Conservation (phyloP, 2,797 vertebrate species). For the Octomys mimax region DNA sequence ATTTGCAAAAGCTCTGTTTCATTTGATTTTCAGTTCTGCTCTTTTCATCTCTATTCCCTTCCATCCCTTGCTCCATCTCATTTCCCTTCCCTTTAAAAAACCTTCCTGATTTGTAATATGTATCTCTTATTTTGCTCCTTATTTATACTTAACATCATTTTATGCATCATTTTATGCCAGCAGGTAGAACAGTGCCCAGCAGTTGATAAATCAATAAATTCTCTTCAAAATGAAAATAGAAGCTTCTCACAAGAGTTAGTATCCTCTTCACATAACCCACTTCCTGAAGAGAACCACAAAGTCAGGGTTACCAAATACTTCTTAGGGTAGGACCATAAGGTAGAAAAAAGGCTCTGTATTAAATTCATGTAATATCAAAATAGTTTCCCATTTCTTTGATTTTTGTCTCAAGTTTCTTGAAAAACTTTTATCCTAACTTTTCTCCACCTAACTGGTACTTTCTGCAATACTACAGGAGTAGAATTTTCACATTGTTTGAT, state of each 20-base stretch:
- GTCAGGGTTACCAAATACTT: not conserved
- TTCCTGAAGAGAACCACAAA: constrained; percentile 32
- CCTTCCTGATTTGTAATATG: not conserved
- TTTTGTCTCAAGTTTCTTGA: not conserved
- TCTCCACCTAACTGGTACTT: not conserved
- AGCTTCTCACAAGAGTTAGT: not conserved
- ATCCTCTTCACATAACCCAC: not conserved
- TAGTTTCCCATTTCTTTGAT: constrained; percentile 16
- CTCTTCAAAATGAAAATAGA: constrained; percentile 12
- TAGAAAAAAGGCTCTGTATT: not conserved
- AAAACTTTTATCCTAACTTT: not conserved
- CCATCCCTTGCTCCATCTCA: not conserved
- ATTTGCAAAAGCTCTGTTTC: not conserved
- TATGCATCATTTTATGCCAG: not conserved
- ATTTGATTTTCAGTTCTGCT: not conserved
- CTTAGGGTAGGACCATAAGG: not conserved
- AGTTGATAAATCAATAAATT: not conserved
- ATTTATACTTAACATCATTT: not conserved
- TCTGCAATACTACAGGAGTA: too few relatives aligned
- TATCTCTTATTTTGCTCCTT: not conserved
- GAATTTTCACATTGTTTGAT: not conserved
- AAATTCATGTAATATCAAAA: not conserved
- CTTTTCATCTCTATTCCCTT: not conserved
- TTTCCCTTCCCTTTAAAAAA: not conserved
- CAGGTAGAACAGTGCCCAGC: not conserved